Evolutionary conservation across 2,797 vertebrate species (phyloP), one percentile per base, ranked within the genome.

Genomic region (Cossypha caffra): DNA sequence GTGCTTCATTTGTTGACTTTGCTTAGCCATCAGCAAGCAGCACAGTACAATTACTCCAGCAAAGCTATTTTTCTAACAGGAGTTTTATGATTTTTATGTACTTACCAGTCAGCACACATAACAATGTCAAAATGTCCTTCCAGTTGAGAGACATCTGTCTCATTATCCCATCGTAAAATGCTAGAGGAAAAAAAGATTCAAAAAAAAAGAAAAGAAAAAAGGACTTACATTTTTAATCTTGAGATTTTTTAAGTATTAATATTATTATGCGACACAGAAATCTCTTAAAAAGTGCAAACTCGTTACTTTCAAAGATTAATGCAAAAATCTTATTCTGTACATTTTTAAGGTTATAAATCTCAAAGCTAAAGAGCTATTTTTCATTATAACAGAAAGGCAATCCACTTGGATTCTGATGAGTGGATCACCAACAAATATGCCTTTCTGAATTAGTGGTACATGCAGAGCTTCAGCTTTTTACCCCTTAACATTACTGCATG

Each of bases 31-130:
- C 98, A 98, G 98, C 98, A 98, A 98, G 97, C 98, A 97, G 97
- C 95, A 96, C 91, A 96, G 97, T 95, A 98, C 98, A 98, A 98
- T 98, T 97, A 98, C 98, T 98, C 96, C 86, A 97, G 97, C 95
- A 96, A 98, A 98, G 98, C 98, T 97, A 96, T 98, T 97, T 98
- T 97, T 95, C 97, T 97, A 98, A 97, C 96, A 54, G 83, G 97
- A 97, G 95, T 98, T 98, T 98, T 98, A 97, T 97, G 97, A 98
- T 98, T 98, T 98, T 98, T 98, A 98, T 98, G 98, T 98, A 98
- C 99, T 98, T 99, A 99, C 99, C 99, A 99, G 99, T 99, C 99
- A 97, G 99, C 99, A 98, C 99, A 99, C 98, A 99, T 98, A 98
- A 99, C 98, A 97, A 99, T 98, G 98, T 99, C 99, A 98, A 99